Percentiles rank a stretch among this genome's conserved stretches.
These are phyloP conservation scores for Pseudomyrmex dendroicus DNA, from an alignment of 1,140 invertebrate genomes.

Conservation along the genomic window DNA sequence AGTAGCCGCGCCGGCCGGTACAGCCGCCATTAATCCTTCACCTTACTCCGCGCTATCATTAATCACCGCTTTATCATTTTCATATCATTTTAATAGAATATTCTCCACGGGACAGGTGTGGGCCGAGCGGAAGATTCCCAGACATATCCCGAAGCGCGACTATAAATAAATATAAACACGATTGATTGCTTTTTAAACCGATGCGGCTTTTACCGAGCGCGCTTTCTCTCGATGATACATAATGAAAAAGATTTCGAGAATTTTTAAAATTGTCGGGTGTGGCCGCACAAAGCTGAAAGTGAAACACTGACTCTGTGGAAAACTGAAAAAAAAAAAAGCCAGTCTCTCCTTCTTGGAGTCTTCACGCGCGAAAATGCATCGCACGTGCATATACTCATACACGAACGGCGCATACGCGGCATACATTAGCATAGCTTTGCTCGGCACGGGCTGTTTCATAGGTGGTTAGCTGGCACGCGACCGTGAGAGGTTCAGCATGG, in stretches of 20 bases:
- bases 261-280: background rate
- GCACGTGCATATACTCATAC: conserved; percentile 60
- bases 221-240: background rate
- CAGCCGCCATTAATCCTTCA: conserved; percentile 65
- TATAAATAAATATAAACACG: background rate
- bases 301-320: background rate
- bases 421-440: conserved; percentile 76
- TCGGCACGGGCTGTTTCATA: conserved; percentile 73
- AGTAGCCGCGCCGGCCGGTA: conserved; percentile 31
- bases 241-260: background rate
- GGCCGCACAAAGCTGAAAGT: background rate
- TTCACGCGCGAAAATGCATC: conserved; percentile 52
- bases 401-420: conserved; percentile 66
- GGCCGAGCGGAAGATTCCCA: background rate
- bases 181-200: too few relatives aligned
- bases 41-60: conserved; percentile 59
- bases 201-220: too few relatives aligned
- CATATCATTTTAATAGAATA: conserved; percentile 72
- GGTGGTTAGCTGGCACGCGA: conserved; percentile 74
- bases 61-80: conserved; percentile 73
- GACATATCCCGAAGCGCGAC: background rate
- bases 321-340: background rate
- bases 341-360: conserved; percentile 10
- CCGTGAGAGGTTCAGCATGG: conserved; percentile 67
- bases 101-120: conserved; percentile 9